Conservation (phyloP, 2,113 vertebrate species). For the Perca fluviatilis region DNA sequence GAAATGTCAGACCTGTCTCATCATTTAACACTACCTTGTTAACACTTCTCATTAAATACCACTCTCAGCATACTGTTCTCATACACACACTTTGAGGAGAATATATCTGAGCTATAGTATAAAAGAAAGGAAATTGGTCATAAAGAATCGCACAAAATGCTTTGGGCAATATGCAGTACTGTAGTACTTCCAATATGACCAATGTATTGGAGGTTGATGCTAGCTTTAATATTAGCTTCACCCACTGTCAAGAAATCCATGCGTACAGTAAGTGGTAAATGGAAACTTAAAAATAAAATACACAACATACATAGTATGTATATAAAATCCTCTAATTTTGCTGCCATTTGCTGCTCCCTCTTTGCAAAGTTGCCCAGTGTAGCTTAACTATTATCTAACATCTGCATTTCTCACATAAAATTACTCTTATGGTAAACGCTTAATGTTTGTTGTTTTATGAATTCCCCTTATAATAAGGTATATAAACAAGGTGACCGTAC, state of each 20-base stretch:
- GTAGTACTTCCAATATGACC: neutral
- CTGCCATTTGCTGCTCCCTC: neutral
- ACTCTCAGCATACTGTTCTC: neutral
- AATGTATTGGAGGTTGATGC: neutral
- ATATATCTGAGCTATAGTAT: neutral
- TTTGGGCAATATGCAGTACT: neutral
- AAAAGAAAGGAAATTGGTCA: neutral
- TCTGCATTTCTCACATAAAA: conserved; percentile 1
- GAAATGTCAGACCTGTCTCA: conserved; percentile 25
- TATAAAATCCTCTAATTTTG: neutral
- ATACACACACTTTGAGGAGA: neutral
- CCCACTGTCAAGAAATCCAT: neutral
- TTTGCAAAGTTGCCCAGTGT: neutral
- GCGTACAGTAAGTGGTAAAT: neutral
- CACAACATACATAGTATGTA: neutral
- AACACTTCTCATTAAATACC: conserved; percentile 9
- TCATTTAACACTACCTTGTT: conserved; percentile 1
- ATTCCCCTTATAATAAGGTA: conserved; percentile 74
- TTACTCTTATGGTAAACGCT: neutral
- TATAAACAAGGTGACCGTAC: conserved; percentile 79
- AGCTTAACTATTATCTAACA: neutral
- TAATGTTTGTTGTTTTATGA: neutral
- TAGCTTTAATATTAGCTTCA: neutral
- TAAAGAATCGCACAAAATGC: neutral
- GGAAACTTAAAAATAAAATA: conserved; percentile 14